Evolutionary conservation across 2,888 invertebrate species (phyloP).

Genomic region (Volucella zonaria): DNA sequence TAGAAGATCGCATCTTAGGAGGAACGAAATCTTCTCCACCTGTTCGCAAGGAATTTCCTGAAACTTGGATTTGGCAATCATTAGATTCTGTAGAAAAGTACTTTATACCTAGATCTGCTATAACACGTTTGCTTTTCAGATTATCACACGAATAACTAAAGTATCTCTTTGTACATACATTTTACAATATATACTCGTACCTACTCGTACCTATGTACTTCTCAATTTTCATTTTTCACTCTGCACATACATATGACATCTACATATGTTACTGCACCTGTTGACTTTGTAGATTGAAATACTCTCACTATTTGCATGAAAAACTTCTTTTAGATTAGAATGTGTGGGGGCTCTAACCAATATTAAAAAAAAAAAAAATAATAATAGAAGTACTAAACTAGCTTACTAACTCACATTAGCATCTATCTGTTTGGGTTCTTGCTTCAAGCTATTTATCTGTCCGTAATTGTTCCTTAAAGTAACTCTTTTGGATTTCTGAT

Average conservation of each 20-base stretch:
- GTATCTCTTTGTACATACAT: not conserved
- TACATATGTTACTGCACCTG: no score
- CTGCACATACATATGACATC: no score
- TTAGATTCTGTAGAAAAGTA: constrained; percentile 79
- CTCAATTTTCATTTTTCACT: no score
- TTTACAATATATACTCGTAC: no score
- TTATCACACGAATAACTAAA: constrained; percentile 1
- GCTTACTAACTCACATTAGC: constrained; percentile 55
- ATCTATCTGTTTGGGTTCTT: constrained; percentile 29
- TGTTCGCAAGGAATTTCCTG: constrained; percentile 86
- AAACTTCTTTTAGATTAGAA: constrained; percentile 2
- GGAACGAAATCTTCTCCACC: not conserved
- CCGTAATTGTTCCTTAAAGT: not conserved
- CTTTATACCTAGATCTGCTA: not conserved
- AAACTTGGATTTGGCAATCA: constrained; percentile 87
- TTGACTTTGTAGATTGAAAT: no score
- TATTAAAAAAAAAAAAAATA: not conserved
- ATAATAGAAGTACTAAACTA: not conserved
- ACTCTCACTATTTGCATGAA: no score
- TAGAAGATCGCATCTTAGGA: no score
- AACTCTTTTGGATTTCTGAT: not conserved
- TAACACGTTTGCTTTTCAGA: constrained; percentile 6
- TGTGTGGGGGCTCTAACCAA: constrained; percentile 6
- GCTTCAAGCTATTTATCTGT: constrained; percentile 25
- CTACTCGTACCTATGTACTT: not conserved